Base-by-base conservation (phyloP, 30 jellyfish, hydroid and myxozoan species). In the Cassiopea xamachana region DNA sequence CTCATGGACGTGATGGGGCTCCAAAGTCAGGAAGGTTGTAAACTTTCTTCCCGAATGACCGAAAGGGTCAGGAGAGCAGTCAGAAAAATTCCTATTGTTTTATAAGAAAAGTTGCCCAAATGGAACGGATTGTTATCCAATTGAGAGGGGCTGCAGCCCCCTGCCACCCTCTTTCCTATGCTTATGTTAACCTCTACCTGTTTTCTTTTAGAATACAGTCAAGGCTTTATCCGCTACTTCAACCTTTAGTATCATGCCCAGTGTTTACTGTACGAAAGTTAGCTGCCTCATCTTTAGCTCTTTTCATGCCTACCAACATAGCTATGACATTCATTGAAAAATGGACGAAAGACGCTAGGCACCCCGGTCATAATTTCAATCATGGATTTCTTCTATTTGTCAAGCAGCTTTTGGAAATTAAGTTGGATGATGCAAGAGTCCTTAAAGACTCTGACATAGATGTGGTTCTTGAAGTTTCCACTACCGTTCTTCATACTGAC, bases 191-290 rank as follows among this genome's bases (percentile, higher is more conserved):
- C 39, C 39, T 27, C 39, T 27, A 27, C 39, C 39, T 27, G 39
- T 27, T 55, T 10, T 50, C 55, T 78, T 48, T 27, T 60, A 80
- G 89, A 2, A 15, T 80, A 1, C 79, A 60, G 80, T 61, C 79
- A 3, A 68, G 43, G 18, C 71, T 84, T 69, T 49, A 70, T 44
- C 92, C 92, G 7, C 61, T 84, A 7, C 92, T 84, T n/a, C 27
- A 58, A 43, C 60, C 46, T 12, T 60, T 84, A 39, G 16, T 84
- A 43, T 69, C 79, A 16, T 84, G 92, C 64, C 76, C 85, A 27
- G 92, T 84, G 12, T 84, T 46, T 74, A 50, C 92, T 7, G 92
- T 84, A 4, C 85, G 92, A 55, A 58, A 84, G 60, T 62, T 82
- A 46, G 85, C 92, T 0, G 79, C 85, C 45, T 49, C 78, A 72